Evolutionary conservation across 2,888 invertebrate species (phyloP), one percentile per base, ranked within the genome.

Genomic region (Gnatocerus cornutus): DNA sequence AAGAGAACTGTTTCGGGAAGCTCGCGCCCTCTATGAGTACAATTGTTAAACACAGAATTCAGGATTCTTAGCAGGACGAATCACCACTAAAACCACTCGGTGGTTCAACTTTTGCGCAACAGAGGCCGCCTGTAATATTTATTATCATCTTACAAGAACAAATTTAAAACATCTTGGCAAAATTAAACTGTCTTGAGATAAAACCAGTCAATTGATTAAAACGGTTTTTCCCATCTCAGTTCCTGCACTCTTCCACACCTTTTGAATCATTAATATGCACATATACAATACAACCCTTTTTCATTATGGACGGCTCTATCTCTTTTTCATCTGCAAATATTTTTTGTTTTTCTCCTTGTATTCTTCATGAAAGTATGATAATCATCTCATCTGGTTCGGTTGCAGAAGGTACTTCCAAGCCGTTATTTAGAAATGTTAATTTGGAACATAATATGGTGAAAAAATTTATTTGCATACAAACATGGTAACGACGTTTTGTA

Each of bases 301-400:
- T 48, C 21, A 30, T 37, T 55, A 13, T 39, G 55, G 21, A 43
- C 14, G 43, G 46, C 30, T 59, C 16, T 59, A 48, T 61, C 61
- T 10, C 33, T 16, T 48, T 21, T 48, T 4, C 61, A 61, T 61
- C 61, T 61, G 59, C 59, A 58, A 59, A 61, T 43, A 29, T 48
- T 48, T 61, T 46, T 61, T 61, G 16, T 16, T 61, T 45, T 46
- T 48, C 10, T 48, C 16, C 30, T 55, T 21, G 8, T 55, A 41
- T 50, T 37, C 16, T 56, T 43, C 10, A 55, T 13, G 29, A 61
- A 61, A 61, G 48, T 48, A 61, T 61, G 61, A 37, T 61, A 61
- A 61, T 61, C 29, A 61, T 48, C 43, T 46, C 16, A 33, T 29
- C 21, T 58, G 43, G 30, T 58, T 48, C 61, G 29, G 21, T 56